A percentile compares a stretch with the other conserved stretches of the same genome.
These are phyloP conservation scores for Camptogramma bilineatum DNA, from an alignment of 2,888 invertebrate genomes.

Conservation along the genomic window DNA sequence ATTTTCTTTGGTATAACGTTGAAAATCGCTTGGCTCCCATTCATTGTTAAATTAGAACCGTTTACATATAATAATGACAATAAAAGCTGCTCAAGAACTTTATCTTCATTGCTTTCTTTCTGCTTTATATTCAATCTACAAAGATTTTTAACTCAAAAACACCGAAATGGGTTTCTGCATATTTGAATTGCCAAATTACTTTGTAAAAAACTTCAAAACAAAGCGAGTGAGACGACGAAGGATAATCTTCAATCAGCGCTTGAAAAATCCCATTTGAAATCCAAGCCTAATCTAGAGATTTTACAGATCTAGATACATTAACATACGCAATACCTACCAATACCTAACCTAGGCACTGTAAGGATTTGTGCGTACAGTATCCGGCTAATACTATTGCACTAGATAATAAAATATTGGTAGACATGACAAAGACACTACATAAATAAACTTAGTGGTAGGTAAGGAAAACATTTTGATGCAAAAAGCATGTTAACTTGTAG, in stretches of 20 bases:
- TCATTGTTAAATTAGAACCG: too few relatives aligned
- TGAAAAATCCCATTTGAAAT: conserved; percentile 22
- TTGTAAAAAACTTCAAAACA: conserved; percentile 14
- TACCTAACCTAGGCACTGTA: neutral
- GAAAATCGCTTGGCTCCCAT: too few relatives aligned
- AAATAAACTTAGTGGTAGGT: too few relatives aligned
- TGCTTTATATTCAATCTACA: conserved; percentile 1
- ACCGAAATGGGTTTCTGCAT: conserved; percentile 8
- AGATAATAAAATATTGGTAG: too few relatives aligned
- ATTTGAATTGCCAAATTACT: conserved; percentile 16
- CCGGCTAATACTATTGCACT: neutral
- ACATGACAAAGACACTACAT: too few relatives aligned
- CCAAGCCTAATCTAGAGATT: conserved; percentile 14
- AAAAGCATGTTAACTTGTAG: too few relatives aligned
- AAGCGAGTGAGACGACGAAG: conserved; percentile 23
- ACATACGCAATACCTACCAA: neutral
- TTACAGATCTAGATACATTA: conserved; percentile 12
- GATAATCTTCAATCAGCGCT: conserved; percentile 31
- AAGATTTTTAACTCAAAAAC: neutral
- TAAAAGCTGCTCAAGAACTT: neutral
- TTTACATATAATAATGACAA: too few relatives aligned
- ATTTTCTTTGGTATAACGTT: too few relatives aligned
- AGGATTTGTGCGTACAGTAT: neutral
- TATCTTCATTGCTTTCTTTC: neutral
- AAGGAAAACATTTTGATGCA: too few relatives aligned